Percentiles rank a stretch among this genome's conserved stretches.
phyloP scores from a whole-genome alignment of 2,888 invertebrate species.

The Nomada ruficornis region DNA sequence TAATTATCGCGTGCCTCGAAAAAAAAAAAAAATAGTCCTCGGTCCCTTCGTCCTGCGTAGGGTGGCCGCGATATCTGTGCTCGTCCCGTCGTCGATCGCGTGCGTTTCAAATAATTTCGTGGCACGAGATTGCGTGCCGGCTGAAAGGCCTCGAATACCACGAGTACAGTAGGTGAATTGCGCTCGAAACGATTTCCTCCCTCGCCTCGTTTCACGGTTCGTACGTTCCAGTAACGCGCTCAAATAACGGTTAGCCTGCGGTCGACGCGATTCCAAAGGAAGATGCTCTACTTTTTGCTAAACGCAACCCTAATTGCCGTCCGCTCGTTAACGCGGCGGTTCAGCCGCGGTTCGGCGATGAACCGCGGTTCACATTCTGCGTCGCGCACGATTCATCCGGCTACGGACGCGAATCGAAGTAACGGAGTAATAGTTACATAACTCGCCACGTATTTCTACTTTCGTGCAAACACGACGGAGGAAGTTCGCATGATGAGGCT shows the following conservation, averaged over 20 bases:
- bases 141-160: conserved; percentile 47
- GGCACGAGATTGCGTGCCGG: conserved; percentile 43
- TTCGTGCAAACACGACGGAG: neutral
- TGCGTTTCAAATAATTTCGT: conserved; percentile 11
- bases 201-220: conserved; percentile 71
- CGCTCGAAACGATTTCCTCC: conserved; percentile 70
- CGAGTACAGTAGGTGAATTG: conserved; percentile 47
- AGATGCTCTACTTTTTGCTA: conserved; percentile 64
- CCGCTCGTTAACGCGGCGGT: conserved; percentile 24
- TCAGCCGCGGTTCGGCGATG: neutral
- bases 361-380: conserved; percentile 14
- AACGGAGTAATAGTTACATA: too few relatives aligned
- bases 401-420: too few relatives aligned
- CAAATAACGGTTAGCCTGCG: conserved; percentile 64
- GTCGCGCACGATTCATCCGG: neutral
- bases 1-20: conserved; percentile 53
- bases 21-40: conserved; percentile 39
- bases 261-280: conserved; percentile 54
- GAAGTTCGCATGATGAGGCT: neutral
- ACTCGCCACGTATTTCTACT: too few relatives aligned
- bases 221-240: conserved; percentile 65
- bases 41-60: neutral
- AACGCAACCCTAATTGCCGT: conserved; percentile 56
- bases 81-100: neutral
- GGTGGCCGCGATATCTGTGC: conserved; percentile 16